Evolutionary conservation across 2,888 invertebrate genomes (phyloP).

Genomic region (Parascotia fuliginaria): DNA sequence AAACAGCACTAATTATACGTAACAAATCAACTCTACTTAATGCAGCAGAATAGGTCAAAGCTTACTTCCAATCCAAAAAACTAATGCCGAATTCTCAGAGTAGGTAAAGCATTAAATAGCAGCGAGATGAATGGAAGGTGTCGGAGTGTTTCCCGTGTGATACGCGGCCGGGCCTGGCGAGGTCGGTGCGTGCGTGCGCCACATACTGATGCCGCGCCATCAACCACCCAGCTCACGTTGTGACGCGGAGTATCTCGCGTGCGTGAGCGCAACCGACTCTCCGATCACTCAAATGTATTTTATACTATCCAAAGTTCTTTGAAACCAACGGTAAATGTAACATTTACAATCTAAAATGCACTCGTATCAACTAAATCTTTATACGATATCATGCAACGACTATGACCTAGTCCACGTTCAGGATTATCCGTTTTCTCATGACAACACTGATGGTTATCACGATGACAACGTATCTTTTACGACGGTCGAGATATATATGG

Average conservation of each 20-base stretch:
- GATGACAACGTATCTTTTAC: neutral
- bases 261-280: conserved; percentile 8
- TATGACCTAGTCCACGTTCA: too few relatives aligned
- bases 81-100: neutral
- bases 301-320: neutral
- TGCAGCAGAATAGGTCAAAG: too few relatives aligned
- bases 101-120: conserved; percentile 7
- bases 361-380: too few relatives aligned
- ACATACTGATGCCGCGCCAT: conserved; percentile 35
- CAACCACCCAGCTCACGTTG: conserved; percentile 33
- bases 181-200: conserved; percentile 30
- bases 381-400: too few relatives aligned
- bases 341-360: too few relatives aligned
- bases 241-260: conserved; percentile 9
- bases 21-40: too few relatives aligned
- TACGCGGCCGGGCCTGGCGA: conserved; percentile 11
- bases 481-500: neutral
- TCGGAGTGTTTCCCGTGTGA: conserved; percentile 31
- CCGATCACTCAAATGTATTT: too few relatives aligned
- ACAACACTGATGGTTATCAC: neutral
- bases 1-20: too few relatives aligned
- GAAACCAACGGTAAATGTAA: neutral
- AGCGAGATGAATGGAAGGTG: conserved; percentile 10
- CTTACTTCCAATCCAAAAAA: too few relatives aligned
- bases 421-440: neutral